Percentiles rank a stretch among this genome's conserved stretches.
phyloP scores from a whole-genome alignment of 2,888 invertebrate species.

The Theretra japonica region DNA sequence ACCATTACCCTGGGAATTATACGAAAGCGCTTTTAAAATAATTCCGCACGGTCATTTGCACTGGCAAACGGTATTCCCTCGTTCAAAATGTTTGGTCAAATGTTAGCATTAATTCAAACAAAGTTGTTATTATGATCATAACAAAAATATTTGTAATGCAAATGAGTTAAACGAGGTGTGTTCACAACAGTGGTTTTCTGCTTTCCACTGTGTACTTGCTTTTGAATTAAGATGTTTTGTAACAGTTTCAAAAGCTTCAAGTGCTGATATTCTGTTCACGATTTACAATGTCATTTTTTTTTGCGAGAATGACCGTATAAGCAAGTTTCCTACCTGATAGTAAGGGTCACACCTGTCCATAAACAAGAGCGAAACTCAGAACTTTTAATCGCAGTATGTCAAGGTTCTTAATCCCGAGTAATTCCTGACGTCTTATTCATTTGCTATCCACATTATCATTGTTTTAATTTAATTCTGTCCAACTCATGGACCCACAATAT shows the following conservation, averaged over 20 bases:
- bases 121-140: conserved; percentile 24
- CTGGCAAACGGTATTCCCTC: conserved; percentile 21
- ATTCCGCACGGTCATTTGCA: background rate
- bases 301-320: too few relatives aligned
- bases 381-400: too few relatives aligned
- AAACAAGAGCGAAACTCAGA: too few relatives aligned
- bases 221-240: background rate
- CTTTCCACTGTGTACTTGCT: background rate
- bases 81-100: conserved; percentile 33
- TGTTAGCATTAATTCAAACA: conserved; percentile 34
- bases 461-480: too few relatives aligned
- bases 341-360: too few relatives aligned
- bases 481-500: too few relatives aligned
- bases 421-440: too few relatives aligned
- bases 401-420: too few relatives aligned
- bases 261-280: too few relatives aligned
- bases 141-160: conserved; percentile 24
- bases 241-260: background rate
- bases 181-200: background rate
- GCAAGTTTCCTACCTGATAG: too few relatives aligned
- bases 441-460: too few relatives aligned
- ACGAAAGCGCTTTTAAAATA: background rate
- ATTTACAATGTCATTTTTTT: too few relatives aligned
- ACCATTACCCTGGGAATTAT: background rate
- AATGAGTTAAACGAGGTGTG: conserved; percentile 26